Base-by-base conservation (phyloP, 2,888 invertebrate genomes). In the Synergus umbraculus region DNA sequence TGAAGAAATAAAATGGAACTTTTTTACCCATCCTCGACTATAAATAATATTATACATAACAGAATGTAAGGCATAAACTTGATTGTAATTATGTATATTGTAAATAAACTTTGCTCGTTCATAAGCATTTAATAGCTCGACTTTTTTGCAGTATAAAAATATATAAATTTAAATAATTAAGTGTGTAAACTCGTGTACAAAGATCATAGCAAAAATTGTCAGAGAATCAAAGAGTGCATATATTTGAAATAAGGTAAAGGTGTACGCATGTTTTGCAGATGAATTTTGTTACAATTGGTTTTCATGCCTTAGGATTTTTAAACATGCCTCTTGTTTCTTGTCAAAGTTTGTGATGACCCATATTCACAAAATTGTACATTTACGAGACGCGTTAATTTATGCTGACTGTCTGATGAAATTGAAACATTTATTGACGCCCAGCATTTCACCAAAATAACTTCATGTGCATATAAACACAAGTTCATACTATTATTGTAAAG, bases 401-500 rank as follows among this genome's bases (percentile, higher is more conserved):
- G n/a, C 54, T 54, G n/a, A 54, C n/a, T 54, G 54, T 54, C 54
- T 54, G 54, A 54, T 49, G 15, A 49, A 49, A 49, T 7, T 49
- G 15, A 49, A 49, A 49, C 49, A 49, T 49, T 49, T 15, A 49
- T 15, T 49, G 49, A n/a, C 7, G 4, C n/a, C n/a, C 49, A 49
- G 49, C 49, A 4, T 49, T 49, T 49, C 49, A n/a, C 49, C 2
- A 49, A 15, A 49, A 15, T 49, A 8, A 49, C 49, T n/a, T 49
- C 49, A 49, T 49, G 15, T 65, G 81, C 81, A 84, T 82, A 82
- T 81, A 84, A 79, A 82, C 84, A 83, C 84, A 85, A 84, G 84
- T 84, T 86, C 83, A 84, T 84, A 86, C 81, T 86, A 86, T 85
- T 84, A 86, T 84, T 84, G 79, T 86, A 85, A 85, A 54, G 82